Evolutionary conservation across 2,797 vertebrate genomes (phyloP).

Genomic region (Pseudomugil gertrudae): DNA sequence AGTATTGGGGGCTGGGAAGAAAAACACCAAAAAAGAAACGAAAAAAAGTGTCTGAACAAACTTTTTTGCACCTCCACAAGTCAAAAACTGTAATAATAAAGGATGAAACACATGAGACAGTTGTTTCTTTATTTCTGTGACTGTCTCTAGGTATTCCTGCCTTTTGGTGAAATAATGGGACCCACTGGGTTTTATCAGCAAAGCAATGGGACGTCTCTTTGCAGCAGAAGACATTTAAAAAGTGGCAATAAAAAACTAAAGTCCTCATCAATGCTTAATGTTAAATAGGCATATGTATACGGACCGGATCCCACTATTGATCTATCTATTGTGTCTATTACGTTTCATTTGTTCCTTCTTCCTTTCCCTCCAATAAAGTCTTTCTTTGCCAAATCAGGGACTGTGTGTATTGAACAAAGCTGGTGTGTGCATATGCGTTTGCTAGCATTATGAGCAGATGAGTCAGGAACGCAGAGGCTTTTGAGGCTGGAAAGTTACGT

Average conservation of each 20-base stretch:
- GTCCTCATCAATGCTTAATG: background rate
- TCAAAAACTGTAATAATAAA: conserved; percentile 27
- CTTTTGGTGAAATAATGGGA: conserved; percentile 37
- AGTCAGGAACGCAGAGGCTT: too few relatives aligned
- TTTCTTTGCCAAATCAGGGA: too few relatives aligned
- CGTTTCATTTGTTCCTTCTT: too few relatives aligned
- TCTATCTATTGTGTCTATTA: too few relatives aligned
- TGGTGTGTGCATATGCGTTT: too few relatives aligned
- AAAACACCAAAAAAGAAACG: background rate
- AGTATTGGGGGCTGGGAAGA: background rate
- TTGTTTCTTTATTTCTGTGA: conserved; percentile 44
- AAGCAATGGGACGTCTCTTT: background rate
- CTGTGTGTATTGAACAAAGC: too few relatives aligned
- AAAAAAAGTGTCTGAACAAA: background rate
- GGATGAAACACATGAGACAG: conserved; percentile 17
- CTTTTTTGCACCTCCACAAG: conserved; percentile 12
- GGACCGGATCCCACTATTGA: too few relatives aligned
- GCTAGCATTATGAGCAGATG: too few relatives aligned
- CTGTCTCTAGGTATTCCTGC: conserved; percentile 26
- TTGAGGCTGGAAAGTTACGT: too few relatives aligned
- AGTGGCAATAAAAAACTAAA: background rate
- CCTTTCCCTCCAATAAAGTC: too few relatives aligned
- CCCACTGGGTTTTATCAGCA: conserved; percentile 25
- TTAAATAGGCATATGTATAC: background rate
- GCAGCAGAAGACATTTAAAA: background rate